These are phyloP conservation scores for Phyllotreta cruciferae DNA, from an alignment of 2,888 invertebrate species.

Conservation along the genomic window DNA sequence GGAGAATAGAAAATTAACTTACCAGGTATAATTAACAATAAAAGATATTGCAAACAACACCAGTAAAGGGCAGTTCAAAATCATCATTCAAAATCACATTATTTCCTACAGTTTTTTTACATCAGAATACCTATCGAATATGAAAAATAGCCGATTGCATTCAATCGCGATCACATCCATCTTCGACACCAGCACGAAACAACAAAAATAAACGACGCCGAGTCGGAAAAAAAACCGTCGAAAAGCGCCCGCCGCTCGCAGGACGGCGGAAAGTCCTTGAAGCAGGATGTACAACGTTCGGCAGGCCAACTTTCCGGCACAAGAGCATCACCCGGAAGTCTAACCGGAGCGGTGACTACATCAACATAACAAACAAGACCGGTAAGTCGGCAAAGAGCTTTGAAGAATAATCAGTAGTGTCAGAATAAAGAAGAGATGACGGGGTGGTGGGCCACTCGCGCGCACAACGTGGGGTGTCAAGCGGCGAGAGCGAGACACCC, in stretches of 20 bases:
- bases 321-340: conserved; percentile 48
- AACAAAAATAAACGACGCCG: not conserved
- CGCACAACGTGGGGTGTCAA: conserved; percentile 58
- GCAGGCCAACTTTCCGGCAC: conserved; percentile 31
- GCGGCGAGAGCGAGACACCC: conserved; percentile 46
- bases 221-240: not conserved
- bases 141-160: not conserved
- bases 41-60: conserved; percentile 40
- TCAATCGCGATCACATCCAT: conserved; percentile 7
- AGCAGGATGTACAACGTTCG: not conserved
- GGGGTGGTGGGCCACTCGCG: conserved; percentile 46
- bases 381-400: conserved; percentile 48
- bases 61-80: conserved; percentile 41
- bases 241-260: not conserved
- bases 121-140: conserved; percentile 15
- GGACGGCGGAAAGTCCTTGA: conserved; percentile 11
- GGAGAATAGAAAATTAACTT: conserved; percentile 29
- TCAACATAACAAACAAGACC: conserved; percentile 49
- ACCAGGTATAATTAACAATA: conserved; percentile 40
- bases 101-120: conserved; percentile 21
- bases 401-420: conserved; percentile 53
- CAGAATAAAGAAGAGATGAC: conserved; percentile 48
- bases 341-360: conserved; percentile 41
- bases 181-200: conserved; percentile 13
- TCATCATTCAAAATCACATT: conserved; percentile 39